Percentiles rank a stretch among this genome's conserved stretches.
Conservation (phyloP, 1,140 invertebrate species). For the Lineus longissimus region DNA sequence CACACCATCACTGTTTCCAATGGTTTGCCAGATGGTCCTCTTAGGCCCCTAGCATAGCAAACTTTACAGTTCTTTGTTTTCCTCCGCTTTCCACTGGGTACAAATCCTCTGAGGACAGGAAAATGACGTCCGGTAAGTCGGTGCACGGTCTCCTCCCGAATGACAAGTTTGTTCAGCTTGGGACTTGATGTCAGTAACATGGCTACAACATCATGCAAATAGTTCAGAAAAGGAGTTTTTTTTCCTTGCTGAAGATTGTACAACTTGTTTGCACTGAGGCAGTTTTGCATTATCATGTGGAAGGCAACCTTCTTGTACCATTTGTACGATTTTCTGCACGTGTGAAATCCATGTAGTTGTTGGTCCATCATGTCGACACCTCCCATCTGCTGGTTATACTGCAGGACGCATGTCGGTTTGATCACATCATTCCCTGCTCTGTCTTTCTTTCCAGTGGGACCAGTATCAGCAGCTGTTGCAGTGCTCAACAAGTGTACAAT, state of each 20-base stretch:
- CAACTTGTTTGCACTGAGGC: neutral
- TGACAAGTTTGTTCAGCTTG: neutral
- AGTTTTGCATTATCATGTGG: neutral
- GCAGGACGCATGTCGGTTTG: neutral
- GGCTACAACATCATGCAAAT: neutral
- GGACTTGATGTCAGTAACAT: neutral
- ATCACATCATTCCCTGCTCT: neutral
- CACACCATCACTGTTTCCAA: neutral
- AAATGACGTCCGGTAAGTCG: neutral
- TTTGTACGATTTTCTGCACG: no score
- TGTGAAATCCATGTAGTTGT: neutral
- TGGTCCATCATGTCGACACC: neutral
- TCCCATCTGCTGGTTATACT: no score
- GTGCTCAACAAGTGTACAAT: neutral
- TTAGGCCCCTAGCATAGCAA: neutral
- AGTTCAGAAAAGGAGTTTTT: neutral
- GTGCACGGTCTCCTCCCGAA: neutral
- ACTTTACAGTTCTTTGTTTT: neutral
- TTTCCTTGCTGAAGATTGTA: neutral
- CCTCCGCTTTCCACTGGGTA: neutral
- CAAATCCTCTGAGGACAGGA: neutral
- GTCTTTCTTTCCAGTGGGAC: neutral
- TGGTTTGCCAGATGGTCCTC: neutral
- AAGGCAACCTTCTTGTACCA: no score
- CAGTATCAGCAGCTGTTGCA: neutral